These are phyloP conservation scores for Drosophila pseudoobscura DNA, from an alignment of 1,140 invertebrate genomes.

Conservation along the genomic window DNA sequence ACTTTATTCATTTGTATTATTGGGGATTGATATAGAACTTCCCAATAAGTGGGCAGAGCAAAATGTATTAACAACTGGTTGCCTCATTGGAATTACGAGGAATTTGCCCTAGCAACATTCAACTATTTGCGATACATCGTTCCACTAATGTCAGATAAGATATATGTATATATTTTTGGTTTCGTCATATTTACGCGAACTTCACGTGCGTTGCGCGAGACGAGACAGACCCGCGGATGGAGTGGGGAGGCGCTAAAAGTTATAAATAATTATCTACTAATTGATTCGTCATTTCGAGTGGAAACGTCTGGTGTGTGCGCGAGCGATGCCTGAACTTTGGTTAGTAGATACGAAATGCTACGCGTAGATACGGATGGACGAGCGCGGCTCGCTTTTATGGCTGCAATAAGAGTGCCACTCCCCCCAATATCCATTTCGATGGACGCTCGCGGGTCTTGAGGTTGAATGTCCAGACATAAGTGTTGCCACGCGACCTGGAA, in stretches of 20 bases:
- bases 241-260: conserved; percentile 9
- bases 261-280: conserved; percentile 49
- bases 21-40: no score
- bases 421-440: conserved; percentile 95
- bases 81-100: conserved; percentile 1
- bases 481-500: conserved; percentile 90
- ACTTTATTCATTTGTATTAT: no score
- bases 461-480: conserved; percentile 98
- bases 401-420: conserved; percentile 94
- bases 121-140: conserved; percentile 1
- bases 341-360: no score
- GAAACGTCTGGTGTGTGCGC: not conserved
- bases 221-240: no score
- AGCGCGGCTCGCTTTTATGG: conserved; percentile 83
- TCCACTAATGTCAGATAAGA: conserved; percentile 14
- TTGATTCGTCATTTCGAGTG: conserved; percentile 35
- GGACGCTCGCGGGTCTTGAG: conserved; percentile 94
- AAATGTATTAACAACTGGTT: no score
- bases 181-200: conserved; percentile 25
- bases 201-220: conserved; percentile 33
- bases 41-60: no score
- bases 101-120: conserved; percentile 9
- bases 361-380: no score
- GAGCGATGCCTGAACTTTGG: no score
- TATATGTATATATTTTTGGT: not conserved